Evolutionary conservation across 2,113 vertebrate genomes (phyloP).

Genomic region (Cnemophilus loriae): DNA sequence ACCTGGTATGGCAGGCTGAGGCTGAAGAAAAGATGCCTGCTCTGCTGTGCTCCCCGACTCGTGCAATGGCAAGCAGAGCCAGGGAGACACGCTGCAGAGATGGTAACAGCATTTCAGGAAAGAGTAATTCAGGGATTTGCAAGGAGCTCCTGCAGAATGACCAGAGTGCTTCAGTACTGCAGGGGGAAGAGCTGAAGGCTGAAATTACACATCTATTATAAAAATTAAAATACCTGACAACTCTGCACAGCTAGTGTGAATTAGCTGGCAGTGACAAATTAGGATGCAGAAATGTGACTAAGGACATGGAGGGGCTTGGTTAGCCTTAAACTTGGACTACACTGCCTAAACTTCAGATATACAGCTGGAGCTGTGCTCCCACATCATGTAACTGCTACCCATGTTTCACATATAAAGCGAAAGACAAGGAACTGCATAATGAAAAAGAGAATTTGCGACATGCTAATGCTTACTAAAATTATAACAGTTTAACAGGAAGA

Average conservation of each 20-base stretch:
- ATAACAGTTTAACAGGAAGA: not conserved
- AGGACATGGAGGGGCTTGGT: not conserved
- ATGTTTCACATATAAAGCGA: rapidly evolving
- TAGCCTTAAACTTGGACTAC: not conserved
- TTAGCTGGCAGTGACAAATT: not conserved
- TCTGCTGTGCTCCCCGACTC: rapidly evolving
- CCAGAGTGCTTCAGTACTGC: not conserved
- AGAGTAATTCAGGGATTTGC: not conserved
- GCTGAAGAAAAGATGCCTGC: not conserved
- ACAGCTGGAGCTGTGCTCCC: not conserved
- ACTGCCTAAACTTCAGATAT: not conserved
- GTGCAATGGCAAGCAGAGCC: rapidly evolving
- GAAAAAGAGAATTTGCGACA: not conserved
- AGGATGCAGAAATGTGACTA: not conserved
- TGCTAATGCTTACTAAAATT: not conserved
- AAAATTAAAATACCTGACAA: not conserved
- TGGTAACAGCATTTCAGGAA: not conserved
- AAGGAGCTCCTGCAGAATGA: not conserved
- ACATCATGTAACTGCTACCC: not conserved
- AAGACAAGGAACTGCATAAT: not conserved
- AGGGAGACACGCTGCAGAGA: not conserved
- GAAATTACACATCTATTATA: not conserved
- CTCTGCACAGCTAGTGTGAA: not conserved
- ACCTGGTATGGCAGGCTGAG: rapidly evolving
- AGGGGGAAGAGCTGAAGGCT: not conserved